phyloP scores from a whole-genome alignment of 2,113 vertebrate species.

The Garra rufa region DNA sequence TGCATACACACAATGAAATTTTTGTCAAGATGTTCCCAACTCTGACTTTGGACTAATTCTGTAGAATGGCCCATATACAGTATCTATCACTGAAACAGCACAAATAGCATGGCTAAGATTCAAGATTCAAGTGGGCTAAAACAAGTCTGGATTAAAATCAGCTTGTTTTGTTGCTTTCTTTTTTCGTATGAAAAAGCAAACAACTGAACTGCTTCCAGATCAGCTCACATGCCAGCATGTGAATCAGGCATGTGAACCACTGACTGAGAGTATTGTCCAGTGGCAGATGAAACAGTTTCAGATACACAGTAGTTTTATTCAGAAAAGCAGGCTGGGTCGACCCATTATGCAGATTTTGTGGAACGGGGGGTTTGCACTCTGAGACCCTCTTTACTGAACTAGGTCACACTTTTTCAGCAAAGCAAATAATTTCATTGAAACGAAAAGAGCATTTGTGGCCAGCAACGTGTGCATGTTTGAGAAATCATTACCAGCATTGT shows the following conservation, averaged over 20 bases:
- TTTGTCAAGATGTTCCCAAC: too few relatives aligned
- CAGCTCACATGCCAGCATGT: conserved; percentile 18
- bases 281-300: conserved; percentile 39
- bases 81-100: not conserved
- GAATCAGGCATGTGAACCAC: conserved; percentile 4
- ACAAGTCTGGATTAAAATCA: not conserved
- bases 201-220: conserved; percentile 22
- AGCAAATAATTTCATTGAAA: not conserved
- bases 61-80: too few relatives aligned
- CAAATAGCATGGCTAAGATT: not conserved
- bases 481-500: not conserved
- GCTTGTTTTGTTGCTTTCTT: not conserved
- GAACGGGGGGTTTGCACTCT: conserved; percentile 20
- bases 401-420: not conserved
- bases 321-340: conserved; percentile 56
- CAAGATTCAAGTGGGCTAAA: not conserved
- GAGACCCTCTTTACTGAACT: conserved; percentile 26
- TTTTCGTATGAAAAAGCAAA: not conserved
- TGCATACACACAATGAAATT: too few relatives aligned
- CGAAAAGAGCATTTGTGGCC: not conserved
- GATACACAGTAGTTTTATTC: conserved; percentile 56
- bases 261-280: conserved; percentile 50
- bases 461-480: not conserved
- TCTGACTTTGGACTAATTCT: too few relatives aligned
- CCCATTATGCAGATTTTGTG: conserved; percentile 45